Evolutionary conservation across 2,797 vertebrate genomes (phyloP).

Genomic region (Ptychobarbus kaznakovi): DNA sequence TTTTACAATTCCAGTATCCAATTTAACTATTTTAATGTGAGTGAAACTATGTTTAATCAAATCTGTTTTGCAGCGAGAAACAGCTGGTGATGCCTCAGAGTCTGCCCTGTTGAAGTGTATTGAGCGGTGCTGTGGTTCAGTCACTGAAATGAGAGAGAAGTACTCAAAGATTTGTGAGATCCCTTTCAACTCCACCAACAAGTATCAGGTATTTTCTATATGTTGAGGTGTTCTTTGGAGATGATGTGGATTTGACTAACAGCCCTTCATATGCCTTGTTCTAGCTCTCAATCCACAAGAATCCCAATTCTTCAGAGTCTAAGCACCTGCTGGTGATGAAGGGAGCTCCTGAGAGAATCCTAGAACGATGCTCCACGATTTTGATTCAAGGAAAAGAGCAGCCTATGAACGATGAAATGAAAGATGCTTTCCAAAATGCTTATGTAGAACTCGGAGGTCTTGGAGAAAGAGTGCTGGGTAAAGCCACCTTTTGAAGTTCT

Average conservation of each 20-base stretch:
- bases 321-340: conserved; percentile 95
- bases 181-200: conserved; percentile 97
- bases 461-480: conserved; percentile 93
- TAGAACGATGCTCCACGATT: conserved; percentile 92
- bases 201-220: conserved; percentile 86
- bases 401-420: conserved; percentile 89
- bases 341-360: conserved; percentile 92
- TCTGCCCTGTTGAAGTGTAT: conserved; percentile 95
- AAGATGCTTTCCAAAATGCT: conserved; percentile 93
- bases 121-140: conserved; percentile 92
- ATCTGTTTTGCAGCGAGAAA: conserved; percentile 80
- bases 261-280: background rate
- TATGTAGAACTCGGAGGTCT: conserved; percentile 94
- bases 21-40: background rate
- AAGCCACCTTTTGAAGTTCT: conserved; percentile 9
- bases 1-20: background rate
- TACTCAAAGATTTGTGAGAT: conserved; percentile 88
- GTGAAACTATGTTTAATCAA: background rate
- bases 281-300: conserved; percentile 93
- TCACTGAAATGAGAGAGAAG: conserved; percentile 85
- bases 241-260: background rate
- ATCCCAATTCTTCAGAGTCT: conserved; percentile 80
- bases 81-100: conserved; percentile 94
- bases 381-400: conserved; percentile 90
- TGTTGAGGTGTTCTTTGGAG: background rate